These are phyloP conservation scores for Illadopsis cleaveri DNA, from an alignment of 2,113 vertebrate genomes.

Conservation along the genomic window DNA sequence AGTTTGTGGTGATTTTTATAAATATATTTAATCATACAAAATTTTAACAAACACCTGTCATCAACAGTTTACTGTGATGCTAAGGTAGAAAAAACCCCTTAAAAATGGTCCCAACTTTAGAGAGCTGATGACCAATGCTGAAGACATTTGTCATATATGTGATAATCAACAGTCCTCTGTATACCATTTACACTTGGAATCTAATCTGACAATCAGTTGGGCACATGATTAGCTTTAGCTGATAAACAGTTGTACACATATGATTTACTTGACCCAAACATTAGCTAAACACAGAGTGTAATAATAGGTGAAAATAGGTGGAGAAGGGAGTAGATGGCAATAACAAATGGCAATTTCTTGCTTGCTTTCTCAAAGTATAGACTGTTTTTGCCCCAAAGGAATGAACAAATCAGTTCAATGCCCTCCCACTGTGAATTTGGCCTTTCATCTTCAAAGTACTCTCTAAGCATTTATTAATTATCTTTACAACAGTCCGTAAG, in stretches of 20 bases:
- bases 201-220: neutral
- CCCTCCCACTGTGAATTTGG: neutral
- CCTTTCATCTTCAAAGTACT: slow-evolving; percentile 18
- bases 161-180: neutral
- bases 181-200: neutral
- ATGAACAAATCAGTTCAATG: neutral
- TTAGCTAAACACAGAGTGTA: neutral
- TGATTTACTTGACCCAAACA: neutral
- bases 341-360: neutral
- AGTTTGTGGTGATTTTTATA: neutral
- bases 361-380: neutral
- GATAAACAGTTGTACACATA: neutral
- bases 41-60: neutral
- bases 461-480: slow-evolving; percentile 48
- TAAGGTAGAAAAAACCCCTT: neutral
- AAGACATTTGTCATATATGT: neutral
- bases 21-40: neutral
- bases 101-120: neutral
- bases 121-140: neutral
- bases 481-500: neutral
- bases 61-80: neutral
- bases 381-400: neutral
- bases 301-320: neutral
- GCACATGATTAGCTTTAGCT: neutral
- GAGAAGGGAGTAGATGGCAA: neutral